Base-by-base conservation (phyloP, 2,888 invertebrate genomes). In the Polydrusus tereticollis region DNA sequence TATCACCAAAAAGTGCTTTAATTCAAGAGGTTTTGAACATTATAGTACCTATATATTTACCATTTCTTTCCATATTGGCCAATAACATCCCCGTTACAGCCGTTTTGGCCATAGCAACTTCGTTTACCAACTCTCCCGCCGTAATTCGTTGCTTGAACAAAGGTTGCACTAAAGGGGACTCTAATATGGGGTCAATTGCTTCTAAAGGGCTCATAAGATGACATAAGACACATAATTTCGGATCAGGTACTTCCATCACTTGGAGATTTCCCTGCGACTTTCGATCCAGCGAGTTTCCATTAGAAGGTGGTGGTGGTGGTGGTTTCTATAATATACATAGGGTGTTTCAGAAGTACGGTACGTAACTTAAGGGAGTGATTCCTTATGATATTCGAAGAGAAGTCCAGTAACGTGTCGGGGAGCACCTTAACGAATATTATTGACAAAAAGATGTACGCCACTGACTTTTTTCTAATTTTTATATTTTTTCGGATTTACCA, bases 131-230 rank as follows among this genome's bases (percentile, higher is more conserved):
- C 78, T 95, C 94, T 0, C 91, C 91, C 3, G 94, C 95, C 0
- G 93, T 92, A 20, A 91, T 87, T 78, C 92, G 90, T 85, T 96
- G 95, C 80, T 93, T 90, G 67, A 92, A 88, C 77, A 95, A 85
- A 1, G 95, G 95, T 84, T 93, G 92, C 21, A 93, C 89, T 68
- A 95, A 87, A 0, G 95, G 95, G 3, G 95, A 94, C 85, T 96
- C 96, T 79, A 95, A 86, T 64, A 94, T 88, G 5, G 95, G 95
- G 85, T 95, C 95, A 77, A 95, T 91, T 0, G 95, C 91, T 83
- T 95, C 95, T 81, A 96, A 83, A 0, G 94, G 94, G 79, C 95
- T 94, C 95, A 96, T 96, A 78, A 96, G 88, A 84, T 96, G 96
- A 62, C 95, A 94, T 75, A 95, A 87, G 80, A 96, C 92, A 86